Conservation (phyloP, 2,797 vertebrate genomes). For the Simalia tracyae region DNA sequence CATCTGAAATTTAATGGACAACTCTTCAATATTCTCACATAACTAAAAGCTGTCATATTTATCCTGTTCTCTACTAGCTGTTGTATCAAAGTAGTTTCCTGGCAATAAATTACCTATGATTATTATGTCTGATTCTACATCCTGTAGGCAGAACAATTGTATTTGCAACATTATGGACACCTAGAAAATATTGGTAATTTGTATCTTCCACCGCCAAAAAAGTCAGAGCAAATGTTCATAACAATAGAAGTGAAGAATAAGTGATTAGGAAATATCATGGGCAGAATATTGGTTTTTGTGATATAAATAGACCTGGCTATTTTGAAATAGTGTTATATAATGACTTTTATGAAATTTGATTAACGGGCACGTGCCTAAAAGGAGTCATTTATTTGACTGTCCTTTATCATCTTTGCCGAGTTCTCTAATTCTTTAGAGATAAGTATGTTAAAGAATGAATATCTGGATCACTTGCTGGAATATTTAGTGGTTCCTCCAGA, state of each 20-base stretch:
- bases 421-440: not conserved
- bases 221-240: not conserved
- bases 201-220: not conserved
- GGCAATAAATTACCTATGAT: not conserved
- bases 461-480: not conserved
- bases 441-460: not conserved
- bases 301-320: too few relatives aligned
- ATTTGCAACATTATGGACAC: not conserved
- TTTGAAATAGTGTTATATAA: too few relatives aligned
- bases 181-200: not conserved
- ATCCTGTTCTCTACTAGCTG: not conserved
- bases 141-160: not conserved
- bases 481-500: not conserved
- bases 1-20: not conserved
- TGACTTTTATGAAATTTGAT: not conserved
- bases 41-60: not conserved
- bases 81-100: not conserved
- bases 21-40: not conserved
- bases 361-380: not conserved
- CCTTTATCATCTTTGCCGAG: not conserved
- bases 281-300: too few relatives aligned
- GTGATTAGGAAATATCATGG: too few relatives aligned
- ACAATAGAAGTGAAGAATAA: not conserved
- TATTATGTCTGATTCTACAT: not conserved
- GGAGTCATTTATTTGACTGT: not conserved